Evolutionary conservation across 2,888 invertebrate species (phyloP), one percentile per base, ranked within the genome.

Genomic region (Drosophila longiperda): DNA sequence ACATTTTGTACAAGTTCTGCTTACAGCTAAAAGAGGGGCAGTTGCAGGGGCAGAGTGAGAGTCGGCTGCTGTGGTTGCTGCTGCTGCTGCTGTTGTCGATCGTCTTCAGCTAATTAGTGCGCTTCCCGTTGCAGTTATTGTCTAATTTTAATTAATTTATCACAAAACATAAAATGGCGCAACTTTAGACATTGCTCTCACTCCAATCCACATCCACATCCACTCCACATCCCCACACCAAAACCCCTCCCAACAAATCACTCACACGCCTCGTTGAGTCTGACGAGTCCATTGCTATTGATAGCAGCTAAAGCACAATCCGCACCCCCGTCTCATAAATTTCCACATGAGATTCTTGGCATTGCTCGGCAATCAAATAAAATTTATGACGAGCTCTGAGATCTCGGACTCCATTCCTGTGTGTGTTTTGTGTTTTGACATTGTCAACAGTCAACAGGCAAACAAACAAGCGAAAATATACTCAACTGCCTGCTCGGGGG

Each of bases 91-190:
- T 64, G 68, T 67, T 78, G 83, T 84, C 87, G 89, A 87, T 84
- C 87, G 81, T 83, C 87, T 80, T 65, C 67, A 78, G 80, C 83
- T 86, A 88, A 86, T 86, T 86, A 89, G 86, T 75, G 70, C 49
- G 72, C 71, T 80, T 89, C 80, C 89, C 79, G 82, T 87, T 78
- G 87, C 70, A 87, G 85, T 83, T 86, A 84, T 84, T 87, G 89
- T 86, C 85, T 82, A 82, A 80, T 86, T 88, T 87, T 87, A 87
- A 87, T 87, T 87, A 87, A 87, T 86, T 87, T 87, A 86, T 86
- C 83, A 82, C 80, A 87, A 81, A 81, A 80, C 86, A 86, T 90
- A 90, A 90, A 86, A 83, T 90, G 86, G 81, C 75, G 86, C 74
- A 89, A 78, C 78, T 76, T 73, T 48, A 52, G 72, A 52, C 68